Evolutionary conservation across 2,113 vertebrate genomes (phyloP).

Genomic region (Macquaria ambigua): DNA sequence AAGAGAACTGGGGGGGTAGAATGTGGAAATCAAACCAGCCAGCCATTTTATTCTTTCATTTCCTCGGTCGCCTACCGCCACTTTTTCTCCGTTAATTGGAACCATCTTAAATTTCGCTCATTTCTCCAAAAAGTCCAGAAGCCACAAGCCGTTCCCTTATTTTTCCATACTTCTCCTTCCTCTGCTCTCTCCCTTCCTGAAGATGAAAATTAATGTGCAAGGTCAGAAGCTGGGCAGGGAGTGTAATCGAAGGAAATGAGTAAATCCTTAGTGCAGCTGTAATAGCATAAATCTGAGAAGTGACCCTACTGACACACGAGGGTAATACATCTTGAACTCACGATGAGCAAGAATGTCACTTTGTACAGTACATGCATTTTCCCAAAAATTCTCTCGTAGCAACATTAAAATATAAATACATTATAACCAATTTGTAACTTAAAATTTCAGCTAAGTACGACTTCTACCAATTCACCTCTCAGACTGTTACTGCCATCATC

Average conservation of each 20-base stretch:
- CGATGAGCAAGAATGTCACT: not conserved
- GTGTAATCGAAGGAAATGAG: conserved; percentile 34
- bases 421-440: not conserved
- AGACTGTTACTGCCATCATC: conserved; percentile 36
- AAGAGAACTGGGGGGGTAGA: conserved; percentile 2
- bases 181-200: conserved; percentile 18
- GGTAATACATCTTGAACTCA: not conserved
- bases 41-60: conserved; percentile 78
- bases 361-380: not conserved
- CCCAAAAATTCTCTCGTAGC: not conserved
- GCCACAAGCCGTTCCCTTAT: conserved; percentile 37
- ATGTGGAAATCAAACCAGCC: conserved; percentile 74
- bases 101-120: conserved; percentile 67
- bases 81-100: conserved; percentile 71
- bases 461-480: conserved; percentile 17
- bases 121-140: conserved; percentile 53
- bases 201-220: conserved; percentile 56
- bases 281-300: conserved; percentile 45
- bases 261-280: conserved; percentile 60
- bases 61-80: conserved; percentile 57
- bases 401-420: not conserved
- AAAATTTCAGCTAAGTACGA: not conserved
- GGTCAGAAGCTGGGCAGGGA: conserved; percentile 55
- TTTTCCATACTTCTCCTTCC: conserved; percentile 41
- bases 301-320: conserved; percentile 8